phyloP scores from a whole-genome alignment of 1,140 invertebrate species.

The Brachionus rubens region DNA sequence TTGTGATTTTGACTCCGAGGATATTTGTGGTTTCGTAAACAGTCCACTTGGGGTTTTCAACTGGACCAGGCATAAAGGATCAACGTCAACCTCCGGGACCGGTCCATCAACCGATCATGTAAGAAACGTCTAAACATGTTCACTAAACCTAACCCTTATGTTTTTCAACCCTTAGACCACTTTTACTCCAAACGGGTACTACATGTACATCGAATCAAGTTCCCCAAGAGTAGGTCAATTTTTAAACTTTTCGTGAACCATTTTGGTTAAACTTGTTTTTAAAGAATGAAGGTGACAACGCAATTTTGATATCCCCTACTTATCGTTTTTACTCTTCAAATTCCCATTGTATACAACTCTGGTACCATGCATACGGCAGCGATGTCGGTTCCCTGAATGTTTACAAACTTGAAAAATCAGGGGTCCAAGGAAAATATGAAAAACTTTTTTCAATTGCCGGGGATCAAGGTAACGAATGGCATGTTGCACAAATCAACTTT shows the following conservation, averaged over 20 bases:
- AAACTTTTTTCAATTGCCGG: constrained; percentile 50
- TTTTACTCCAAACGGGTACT: background rate
- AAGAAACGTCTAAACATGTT: too few species aligned
- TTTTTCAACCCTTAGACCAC: constrained; percentile 10
- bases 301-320: background rate
- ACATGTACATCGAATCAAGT: constrained; percentile 42
- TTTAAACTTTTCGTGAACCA: background rate
- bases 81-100: constrained; percentile 45
- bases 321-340: background rate
- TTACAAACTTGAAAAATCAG: constrained; percentile 46
- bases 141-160: too few species aligned
- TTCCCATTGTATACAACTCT: constrained; percentile 62
- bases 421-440: constrained; percentile 47
- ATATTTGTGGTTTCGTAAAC: constrained; percentile 52
- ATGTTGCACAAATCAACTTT: constrained; percentile 50
- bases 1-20: constrained; percentile 46
- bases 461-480: constrained; percentile 52
- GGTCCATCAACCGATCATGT: constrained; percentile 47
- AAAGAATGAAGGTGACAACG: constrained; percentile 9
- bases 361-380: constrained; percentile 71
- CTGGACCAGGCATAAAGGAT: constrained; percentile 52
- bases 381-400: constrained; percentile 52
- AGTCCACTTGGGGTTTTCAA: constrained; percentile 54
- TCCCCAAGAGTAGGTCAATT: background rate
- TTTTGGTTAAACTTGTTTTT: background rate